Conservation (phyloP, 2,113 vertebrate genomes). For the Tursiops truncatus region DNA sequence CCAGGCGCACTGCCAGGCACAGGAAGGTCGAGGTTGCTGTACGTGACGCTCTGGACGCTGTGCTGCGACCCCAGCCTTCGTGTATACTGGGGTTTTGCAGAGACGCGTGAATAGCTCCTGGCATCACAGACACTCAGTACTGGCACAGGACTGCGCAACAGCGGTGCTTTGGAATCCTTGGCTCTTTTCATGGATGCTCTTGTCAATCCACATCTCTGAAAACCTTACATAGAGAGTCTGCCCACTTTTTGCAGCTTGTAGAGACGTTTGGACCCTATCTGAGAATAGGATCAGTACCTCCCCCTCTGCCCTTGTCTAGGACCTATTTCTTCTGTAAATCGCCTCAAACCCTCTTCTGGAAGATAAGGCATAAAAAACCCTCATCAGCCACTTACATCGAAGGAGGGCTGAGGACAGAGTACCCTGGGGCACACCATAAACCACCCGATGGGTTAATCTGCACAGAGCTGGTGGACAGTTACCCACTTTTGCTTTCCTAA, state of each 20-base stretch:
- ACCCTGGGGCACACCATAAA: neutral
- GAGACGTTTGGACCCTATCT: neutral
- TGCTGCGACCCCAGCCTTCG: neutral
- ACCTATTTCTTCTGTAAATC: neutral
- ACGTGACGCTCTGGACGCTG: neutral
- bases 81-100: neutral
- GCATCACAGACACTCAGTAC: neutral
- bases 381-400: neutral
- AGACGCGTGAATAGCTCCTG: neutral
- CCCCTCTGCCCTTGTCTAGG: neutral
- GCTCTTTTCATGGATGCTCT: neutral
- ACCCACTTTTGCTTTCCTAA: neutral
- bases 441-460: neutral
- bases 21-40: neutral
- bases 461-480: neutral
- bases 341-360: neutral
- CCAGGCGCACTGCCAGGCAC: neutral
- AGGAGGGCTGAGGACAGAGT: neutral
- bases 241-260: neutral
- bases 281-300: neutral
- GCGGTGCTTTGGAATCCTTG: neutral
- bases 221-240: neutral
- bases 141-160: rapidly evolving
- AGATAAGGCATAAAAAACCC: neutral
- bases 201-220: neutral